A percentile compares a stretch with the other conserved stretches of the same genome.
These are phyloP conservation scores for Conus ventricosus DNA, from an alignment of 1,140 invertebrate genomes.

Conservation along the genomic window DNA sequence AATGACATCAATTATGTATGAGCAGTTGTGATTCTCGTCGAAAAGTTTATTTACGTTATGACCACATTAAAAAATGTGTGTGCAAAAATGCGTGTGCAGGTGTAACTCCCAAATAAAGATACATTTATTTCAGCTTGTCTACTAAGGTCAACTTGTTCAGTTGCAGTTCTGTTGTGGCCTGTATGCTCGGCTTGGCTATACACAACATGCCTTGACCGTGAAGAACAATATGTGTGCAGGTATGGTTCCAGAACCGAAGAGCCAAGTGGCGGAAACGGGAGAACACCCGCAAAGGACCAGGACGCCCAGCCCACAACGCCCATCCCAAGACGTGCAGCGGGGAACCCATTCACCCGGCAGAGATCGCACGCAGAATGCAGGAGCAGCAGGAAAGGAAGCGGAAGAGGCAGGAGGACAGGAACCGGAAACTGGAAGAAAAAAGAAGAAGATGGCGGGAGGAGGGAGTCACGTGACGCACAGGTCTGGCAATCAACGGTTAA, in stretches of 20 bases:
- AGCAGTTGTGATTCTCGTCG: too few species aligned
- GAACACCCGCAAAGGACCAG: slow-evolving; percentile 99
- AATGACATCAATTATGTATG: too few species aligned
- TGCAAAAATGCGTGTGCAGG: too few species aligned
- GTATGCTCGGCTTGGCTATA: too few species aligned
- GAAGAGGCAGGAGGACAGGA: slow-evolving; percentile 83
- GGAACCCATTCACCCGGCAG: slow-evolving; percentile 93
- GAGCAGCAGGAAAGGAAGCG: slow-evolving; percentile 83
- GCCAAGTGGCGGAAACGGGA: slow-evolving; percentile 99
- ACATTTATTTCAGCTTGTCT: too few species aligned
- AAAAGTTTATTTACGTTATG: too few species aligned
- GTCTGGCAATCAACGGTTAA: too few species aligned
- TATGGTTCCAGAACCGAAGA: slow-evolving; percentile 99
- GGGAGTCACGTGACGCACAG: not conserved
- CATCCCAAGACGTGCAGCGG: slow-evolving; percentile 98
- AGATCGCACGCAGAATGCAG: slow-evolving; percentile 91
- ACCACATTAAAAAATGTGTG: too few species aligned
- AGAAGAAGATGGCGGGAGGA: slow-evolving; percentile 4
- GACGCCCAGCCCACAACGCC: slow-evolving; percentile 97
- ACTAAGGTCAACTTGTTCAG: too few species aligned
- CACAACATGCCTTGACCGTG: too few species aligned
- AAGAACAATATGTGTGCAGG: slow-evolving; percentile 80
- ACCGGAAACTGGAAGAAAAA: slow-evolving; percentile 66
- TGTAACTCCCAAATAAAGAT: too few species aligned
- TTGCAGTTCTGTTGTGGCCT: too few species aligned